These are phyloP conservation scores for Bufo bufo DNA, from an alignment of 2,113 vertebrate genomes.

Conservation along the genomic window DNA sequence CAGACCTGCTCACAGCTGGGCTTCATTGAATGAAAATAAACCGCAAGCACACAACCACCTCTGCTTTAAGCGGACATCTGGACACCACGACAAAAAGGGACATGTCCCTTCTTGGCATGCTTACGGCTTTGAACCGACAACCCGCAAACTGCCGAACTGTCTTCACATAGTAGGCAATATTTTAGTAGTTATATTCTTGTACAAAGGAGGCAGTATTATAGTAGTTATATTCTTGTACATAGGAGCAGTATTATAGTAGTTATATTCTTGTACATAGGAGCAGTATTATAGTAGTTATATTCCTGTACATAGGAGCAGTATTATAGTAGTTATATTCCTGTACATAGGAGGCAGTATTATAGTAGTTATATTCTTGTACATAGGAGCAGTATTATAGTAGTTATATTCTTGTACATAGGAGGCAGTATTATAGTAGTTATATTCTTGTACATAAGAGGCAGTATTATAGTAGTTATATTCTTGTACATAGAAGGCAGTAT, in stretches of 20 bases:
- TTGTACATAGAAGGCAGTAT: neutral
- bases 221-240: constrained; percentile 4
- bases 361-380: constrained; percentile 7
- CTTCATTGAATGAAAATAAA: too few relatives aligned
- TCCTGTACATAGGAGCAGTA: neutral
- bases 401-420: neutral
- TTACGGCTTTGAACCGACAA: too few relatives aligned
- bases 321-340: neutral
- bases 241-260: neutral
- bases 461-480: neutral
- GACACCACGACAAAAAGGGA: too few relatives aligned
- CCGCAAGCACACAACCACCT: too few relatives aligned
- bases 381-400: neutral
- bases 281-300: neutral
- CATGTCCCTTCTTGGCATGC: too few relatives aligned
- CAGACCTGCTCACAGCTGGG: too few relatives aligned
- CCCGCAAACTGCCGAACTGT: too few relatives aligned
- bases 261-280: neutral
- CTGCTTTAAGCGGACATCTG: too few relatives aligned
- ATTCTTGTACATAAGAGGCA: neutral
- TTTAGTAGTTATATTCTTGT: neutral
- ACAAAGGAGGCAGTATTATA: neutral
- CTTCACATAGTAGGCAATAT: too few relatives aligned
- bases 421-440: neutral
- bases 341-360: neutral